phyloP scores from a whole-genome alignment of 2,113 vertebrate species.

The Edolisoma coerulescens region DNA sequence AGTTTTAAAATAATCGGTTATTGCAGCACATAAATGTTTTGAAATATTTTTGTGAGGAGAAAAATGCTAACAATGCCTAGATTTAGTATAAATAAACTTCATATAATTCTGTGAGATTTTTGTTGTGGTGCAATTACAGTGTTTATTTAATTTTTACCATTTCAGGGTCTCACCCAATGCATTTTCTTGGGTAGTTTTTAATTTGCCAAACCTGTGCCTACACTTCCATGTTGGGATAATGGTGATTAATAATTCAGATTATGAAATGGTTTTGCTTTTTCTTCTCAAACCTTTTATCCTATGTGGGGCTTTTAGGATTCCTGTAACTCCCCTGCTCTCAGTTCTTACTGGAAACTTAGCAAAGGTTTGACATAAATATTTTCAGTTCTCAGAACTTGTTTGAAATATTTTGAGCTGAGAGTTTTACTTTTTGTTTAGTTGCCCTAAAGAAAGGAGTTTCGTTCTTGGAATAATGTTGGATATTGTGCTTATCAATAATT shows the following conservation, averaged over 20 bases:
- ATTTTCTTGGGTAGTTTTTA: background rate
- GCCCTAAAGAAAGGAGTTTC: background rate
- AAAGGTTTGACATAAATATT: background rate
- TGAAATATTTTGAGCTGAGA: background rate
- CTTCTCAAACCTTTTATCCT: background rate
- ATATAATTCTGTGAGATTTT: background rate
- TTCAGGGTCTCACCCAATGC: background rate
- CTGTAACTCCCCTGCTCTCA: background rate
- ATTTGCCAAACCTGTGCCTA: background rate
- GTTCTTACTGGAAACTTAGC: background rate
- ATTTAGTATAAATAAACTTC: background rate
- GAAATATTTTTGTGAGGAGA: background rate
- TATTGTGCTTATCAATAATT: background rate
- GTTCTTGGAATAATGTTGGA: background rate
- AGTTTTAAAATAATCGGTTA: background rate
- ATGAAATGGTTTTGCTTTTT: background rate
- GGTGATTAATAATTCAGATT: background rate
- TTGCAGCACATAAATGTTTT: background rate
- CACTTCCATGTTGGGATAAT: rapidly evolving
- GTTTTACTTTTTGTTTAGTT: background rate
- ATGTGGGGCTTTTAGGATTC: background rate
- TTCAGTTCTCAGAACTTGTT: background rate
- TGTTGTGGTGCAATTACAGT: background rate
- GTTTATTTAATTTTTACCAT: background rate
- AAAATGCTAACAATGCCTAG: background rate